Conservation (phyloP, 2,113 vertebrate genomes). For the Psettodes erumei region DNA sequence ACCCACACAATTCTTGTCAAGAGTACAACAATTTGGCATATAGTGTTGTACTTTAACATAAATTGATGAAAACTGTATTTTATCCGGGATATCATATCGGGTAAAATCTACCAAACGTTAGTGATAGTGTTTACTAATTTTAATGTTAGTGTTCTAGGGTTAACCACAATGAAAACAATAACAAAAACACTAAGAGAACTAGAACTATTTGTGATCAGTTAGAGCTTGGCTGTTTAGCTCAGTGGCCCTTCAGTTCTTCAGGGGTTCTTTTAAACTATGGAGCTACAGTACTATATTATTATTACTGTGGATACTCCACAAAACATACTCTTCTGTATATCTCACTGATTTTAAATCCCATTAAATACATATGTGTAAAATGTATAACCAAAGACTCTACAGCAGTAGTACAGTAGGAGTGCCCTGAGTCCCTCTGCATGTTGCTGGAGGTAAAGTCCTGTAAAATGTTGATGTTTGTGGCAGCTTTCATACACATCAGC, state of each 20-base stretch:
- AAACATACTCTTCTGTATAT: background rate
- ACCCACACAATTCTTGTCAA: too few species aligned
- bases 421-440: slow-evolving; percentile 78
- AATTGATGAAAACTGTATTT: too few species aligned
- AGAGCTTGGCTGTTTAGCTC: background rate
- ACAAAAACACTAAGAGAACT: slow-evolving; percentile 2
- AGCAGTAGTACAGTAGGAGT: slow-evolving; percentile 74
- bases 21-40: too few species aligned
- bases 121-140: too few species aligned
- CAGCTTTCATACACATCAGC: slow-evolving; percentile 55
- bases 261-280: background rate
- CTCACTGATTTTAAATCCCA: background rate
- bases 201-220: background rate
- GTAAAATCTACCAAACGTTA: too few species aligned
- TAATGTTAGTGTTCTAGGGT: too few species aligned
- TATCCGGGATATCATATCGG: too few species aligned
- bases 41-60: too few species aligned
- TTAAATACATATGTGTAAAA: background rate
- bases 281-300: background rate
- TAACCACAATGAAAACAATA: slow-evolving; percentile 12
- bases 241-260: background rate
- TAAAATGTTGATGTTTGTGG: slow-evolving; percentile 53
- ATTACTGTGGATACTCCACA: too few species aligned
- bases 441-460: slow-evolving; percentile 58
- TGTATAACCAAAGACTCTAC: background rate